Conservation (phyloP, 1,140 invertebrate genomes). For the Spodoptera frugiperda region DNA sequence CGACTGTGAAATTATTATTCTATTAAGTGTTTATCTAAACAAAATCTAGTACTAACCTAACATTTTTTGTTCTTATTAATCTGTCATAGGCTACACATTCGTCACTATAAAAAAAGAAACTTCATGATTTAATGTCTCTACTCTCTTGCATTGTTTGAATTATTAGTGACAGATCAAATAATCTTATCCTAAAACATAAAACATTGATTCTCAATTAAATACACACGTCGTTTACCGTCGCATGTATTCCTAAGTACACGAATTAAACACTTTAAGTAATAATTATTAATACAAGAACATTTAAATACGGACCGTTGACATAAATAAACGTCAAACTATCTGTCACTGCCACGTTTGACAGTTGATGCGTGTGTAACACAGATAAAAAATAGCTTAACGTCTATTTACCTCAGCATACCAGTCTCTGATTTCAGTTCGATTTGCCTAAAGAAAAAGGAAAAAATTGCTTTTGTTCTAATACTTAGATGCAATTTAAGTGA, state of each 20-base stretch:
- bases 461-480: slow-evolving; percentile 6
- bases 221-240: slow-evolving; percentile 3
- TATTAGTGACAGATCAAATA: slow-evolving; percentile 2
- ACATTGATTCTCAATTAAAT: slow-evolving; percentile 16
- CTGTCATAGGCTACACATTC: slow-evolving; percentile 2
- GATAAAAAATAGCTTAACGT: no score
- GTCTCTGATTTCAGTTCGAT: slow-evolving; percentile 16
- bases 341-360: no score
- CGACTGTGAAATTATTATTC: not conserved
- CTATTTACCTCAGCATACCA: not conserved
- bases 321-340: no score
- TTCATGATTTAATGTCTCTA: no score
- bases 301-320: not conserved
- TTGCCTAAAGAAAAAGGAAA: slow-evolving; percentile 4
- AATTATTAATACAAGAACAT: not conserved
- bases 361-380: no score
- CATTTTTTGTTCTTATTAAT: not conserved
- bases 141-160: no score
- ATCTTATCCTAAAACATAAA: slow-evolving; percentile 16
- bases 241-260: slow-evolving; percentile 21
- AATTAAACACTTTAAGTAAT: not conserved
- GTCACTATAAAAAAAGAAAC: not conserved
- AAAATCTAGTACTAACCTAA: not conserved
- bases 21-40: not conserved
- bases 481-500: not conserved